These are phyloP conservation scores for Nebria brevicollis DNA, from an alignment of 2,888 invertebrate genomes.

Conservation along the genomic window DNA sequence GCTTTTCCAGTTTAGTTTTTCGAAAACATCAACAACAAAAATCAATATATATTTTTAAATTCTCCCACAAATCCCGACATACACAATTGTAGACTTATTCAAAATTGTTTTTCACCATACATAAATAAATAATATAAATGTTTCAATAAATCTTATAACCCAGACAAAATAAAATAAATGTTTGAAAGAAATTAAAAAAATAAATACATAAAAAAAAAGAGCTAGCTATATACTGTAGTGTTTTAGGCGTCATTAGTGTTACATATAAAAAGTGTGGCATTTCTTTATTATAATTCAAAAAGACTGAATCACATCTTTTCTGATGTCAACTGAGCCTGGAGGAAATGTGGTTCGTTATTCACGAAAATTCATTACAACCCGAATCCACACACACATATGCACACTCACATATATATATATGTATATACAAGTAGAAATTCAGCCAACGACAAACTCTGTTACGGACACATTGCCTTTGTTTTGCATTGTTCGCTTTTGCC, in stretches of 20 bases:
- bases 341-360: slow-evolving; percentile 1
- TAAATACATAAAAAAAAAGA: too few relatives aligned
- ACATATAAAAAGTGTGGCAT: not conserved
- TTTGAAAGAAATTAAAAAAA: too few relatives aligned
- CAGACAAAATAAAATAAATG: too few relatives aligned
- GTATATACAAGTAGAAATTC: not conserved
- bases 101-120: too few relatives aligned
- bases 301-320: not conserved
- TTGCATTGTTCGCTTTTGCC: not conserved
- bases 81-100: too few relatives aligned
- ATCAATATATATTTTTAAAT: not conserved
- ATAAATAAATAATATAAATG: too few relatives aligned
- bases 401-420: too few relatives aligned
- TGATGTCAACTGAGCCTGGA: not conserved
- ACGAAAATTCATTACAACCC: not conserved
- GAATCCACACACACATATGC: not conserved
- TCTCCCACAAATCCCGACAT: not conserved
- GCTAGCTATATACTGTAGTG: too few relatives aligned
- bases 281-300: not conserved
- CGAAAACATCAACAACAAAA: not conserved
- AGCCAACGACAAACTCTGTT: not conserved
- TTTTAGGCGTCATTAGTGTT: not conserved
- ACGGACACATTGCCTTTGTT: slow-evolving; percentile 1
- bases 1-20: not conserved
- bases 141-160: too few relatives aligned